Conservation (phyloP, 2,113 vertebrate species). For the Psilopsiagon aurifrons region DNA sequence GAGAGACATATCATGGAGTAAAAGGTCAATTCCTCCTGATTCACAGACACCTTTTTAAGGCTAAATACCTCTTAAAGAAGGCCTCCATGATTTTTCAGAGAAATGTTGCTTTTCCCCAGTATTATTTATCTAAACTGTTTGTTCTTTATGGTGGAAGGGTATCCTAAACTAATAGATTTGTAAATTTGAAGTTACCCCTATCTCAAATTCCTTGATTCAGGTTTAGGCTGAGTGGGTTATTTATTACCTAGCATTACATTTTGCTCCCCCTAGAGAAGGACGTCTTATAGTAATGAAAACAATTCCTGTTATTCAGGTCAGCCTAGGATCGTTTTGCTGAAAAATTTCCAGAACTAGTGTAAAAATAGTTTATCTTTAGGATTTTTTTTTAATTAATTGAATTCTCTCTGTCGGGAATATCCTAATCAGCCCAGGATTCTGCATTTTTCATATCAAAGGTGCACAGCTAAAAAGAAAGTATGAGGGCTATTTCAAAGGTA, state of each 20-base stretch:
- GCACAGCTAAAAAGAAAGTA: not conserved
- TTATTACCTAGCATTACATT: not conserved
- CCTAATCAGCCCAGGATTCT: not conserved
- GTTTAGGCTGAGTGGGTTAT: not conserved
- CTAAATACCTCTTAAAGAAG: not conserved
- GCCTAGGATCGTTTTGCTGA: not conserved
- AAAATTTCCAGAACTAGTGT: not conserved
- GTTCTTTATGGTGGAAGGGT: not conserved
- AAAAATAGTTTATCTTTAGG: not conserved
- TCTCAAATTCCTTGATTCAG: not conserved
- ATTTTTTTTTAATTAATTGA: not conserved
- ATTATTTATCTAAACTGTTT: not conserved
- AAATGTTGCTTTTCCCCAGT: not conserved
- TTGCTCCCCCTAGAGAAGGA: not conserved
- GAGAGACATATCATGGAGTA: not conserved
- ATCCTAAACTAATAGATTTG: not conserved
- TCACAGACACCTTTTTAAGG: not conserved
- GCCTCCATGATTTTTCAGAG: not conserved
- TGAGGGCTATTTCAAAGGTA: conserved; percentile 1
- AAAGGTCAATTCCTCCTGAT: not conserved
- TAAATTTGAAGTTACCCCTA: not conserved
- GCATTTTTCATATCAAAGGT: not conserved
- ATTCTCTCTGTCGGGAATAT: not conserved
- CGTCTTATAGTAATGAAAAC: not conserved
- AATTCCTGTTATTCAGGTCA: not conserved